Percentiles rank a stretch among this genome's conserved stretches.
phyloP scores from a whole-genome alignment of 2,797 vertebrate species.

The Meriones psammophilus region DNA sequence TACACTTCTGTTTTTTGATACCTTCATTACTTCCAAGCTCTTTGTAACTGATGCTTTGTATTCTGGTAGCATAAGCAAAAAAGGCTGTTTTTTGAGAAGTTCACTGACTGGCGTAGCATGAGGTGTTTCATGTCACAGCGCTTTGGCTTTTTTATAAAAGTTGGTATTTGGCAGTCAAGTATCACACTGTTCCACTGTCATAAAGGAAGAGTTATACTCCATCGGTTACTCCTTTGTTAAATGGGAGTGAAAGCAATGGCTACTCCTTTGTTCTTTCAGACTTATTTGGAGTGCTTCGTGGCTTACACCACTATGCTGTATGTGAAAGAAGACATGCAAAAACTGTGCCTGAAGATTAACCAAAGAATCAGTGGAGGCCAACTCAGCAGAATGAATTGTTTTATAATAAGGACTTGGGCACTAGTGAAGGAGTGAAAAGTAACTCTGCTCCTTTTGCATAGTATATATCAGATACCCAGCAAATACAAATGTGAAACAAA shows the following conservation, averaged over 20 bases:
- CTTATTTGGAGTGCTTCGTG: background rate
- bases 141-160: conserved; percentile 91
- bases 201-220: conserved; percentile 78
- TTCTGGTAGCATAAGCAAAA: conserved; percentile 90
- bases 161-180: conserved; percentile 88
- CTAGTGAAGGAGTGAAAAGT: conserved; percentile 56
- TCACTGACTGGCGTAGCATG: conserved; percentile 88
- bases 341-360: conserved; percentile 71
- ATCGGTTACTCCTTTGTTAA: conserved; percentile 75
- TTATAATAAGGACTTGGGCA: conserved; percentile 12
- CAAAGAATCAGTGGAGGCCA: background rate
- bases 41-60: conserved; percentile 88
- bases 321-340: conserved; percentile 48
- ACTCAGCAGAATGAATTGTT: conserved; percentile 19
- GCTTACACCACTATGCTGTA: conserved; percentile 53
- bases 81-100: conserved; percentile 89
- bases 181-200: conserved; percentile 81
- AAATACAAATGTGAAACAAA: conserved; percentile 48
- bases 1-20: conserved; percentile 91
- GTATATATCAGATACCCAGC: conserved; percentile 29
- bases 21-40: conserved; percentile 87
- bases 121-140: conserved; percentile 90
- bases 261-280: conserved; percentile 62
- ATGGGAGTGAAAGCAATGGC: conserved; percentile 69
- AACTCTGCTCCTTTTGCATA: conserved; percentile 48